Conservation (phyloP, 2,888 invertebrate genomes). For the Ophion costatus region DNA sequence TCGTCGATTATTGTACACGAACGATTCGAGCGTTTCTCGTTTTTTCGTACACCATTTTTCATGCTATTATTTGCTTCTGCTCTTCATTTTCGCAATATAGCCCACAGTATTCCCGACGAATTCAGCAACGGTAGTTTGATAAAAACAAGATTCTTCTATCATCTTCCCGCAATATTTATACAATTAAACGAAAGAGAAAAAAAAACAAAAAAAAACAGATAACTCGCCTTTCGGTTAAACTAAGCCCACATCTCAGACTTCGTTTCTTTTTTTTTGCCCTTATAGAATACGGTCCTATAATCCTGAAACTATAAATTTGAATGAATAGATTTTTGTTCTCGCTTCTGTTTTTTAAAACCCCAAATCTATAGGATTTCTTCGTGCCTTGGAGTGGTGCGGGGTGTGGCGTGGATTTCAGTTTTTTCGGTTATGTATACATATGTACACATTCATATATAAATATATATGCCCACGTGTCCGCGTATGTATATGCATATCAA, state of each 20-base stretch:
- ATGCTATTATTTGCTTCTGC: slow-evolving; percentile 12
- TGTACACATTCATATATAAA: background rate
- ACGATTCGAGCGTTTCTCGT: slow-evolving; percentile 15
- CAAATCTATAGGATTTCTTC: slow-evolving; percentile 39
- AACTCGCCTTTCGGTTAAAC: slow-evolving; percentile 20
- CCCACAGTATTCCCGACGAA: slow-evolving; percentile 26
- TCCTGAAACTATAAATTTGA: slow-evolving; percentile 36
- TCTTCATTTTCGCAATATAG: slow-evolving; percentile 25
- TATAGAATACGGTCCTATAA: slow-evolving; percentile 52
- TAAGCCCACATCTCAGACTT: slow-evolving; percentile 43
- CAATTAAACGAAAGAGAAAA: slow-evolving; percentile 21
- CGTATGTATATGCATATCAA: slow-evolving; percentile 1
- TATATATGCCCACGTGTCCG: background rate
- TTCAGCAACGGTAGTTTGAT: slow-evolving; percentile 17
- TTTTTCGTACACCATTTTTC: slow-evolving; percentile 12
- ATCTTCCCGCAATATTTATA: background rate
- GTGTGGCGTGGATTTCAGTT: slow-evolving; percentile 30
- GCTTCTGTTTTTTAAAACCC: slow-evolving; percentile 6
- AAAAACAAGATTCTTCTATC: slow-evolving; percentile 7
- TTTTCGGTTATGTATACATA: slow-evolving; percentile 12
- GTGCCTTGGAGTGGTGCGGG: slow-evolving; percentile 66
- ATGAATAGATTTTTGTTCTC: slow-evolving; percentile 16
- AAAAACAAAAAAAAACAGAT: slow-evolving; percentile 10
- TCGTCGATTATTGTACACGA: slow-evolving; percentile 38
- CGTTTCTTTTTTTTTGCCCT: slow-evolving; percentile 1